Evolutionary conservation across 2,797 vertebrate species (phyloP).

Genomic region (Pipistrellus nathusii): DNA sequence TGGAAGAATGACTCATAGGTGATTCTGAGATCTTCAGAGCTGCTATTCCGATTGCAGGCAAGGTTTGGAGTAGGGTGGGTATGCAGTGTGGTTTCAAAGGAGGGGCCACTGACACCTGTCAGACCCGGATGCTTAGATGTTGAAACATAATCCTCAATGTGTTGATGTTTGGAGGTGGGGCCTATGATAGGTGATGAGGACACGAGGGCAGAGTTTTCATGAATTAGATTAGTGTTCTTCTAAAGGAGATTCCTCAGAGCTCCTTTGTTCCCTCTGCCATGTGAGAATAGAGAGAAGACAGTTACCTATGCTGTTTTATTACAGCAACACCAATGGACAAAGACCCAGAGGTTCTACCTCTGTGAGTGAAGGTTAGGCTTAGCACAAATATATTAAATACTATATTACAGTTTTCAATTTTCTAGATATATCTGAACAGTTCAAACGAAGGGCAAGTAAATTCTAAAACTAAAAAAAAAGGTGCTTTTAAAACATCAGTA

Average conservation of each 20-base stretch:
- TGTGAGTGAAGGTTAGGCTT: background rate
- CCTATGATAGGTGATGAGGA: background rate
- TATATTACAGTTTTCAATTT: background rate
- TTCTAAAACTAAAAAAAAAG: background rate
- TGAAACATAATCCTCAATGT: background rate
- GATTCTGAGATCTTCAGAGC: background rate
- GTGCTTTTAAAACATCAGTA: background rate
- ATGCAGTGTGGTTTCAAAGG: background rate
- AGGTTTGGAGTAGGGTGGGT: background rate
- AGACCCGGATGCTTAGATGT: background rate
- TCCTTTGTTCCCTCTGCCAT: background rate
- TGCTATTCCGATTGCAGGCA: background rate
- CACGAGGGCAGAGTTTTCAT: background rate
- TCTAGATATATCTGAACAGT: constrained; percentile 24
- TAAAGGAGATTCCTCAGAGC: background rate
- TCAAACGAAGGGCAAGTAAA: background rate
- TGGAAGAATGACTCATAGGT: background rate
- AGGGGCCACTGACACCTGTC: background rate
- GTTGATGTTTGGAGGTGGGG: background rate
- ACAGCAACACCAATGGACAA: background rate
- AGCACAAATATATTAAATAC: background rate
- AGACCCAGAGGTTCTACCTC: background rate
- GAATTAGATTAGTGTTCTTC: background rate
- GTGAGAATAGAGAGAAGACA: background rate
- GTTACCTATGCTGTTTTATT: background rate